phyloP scores from a whole-genome alignment of 2,888 invertebrate genomes.

The Dascillus cervinus region DNA sequence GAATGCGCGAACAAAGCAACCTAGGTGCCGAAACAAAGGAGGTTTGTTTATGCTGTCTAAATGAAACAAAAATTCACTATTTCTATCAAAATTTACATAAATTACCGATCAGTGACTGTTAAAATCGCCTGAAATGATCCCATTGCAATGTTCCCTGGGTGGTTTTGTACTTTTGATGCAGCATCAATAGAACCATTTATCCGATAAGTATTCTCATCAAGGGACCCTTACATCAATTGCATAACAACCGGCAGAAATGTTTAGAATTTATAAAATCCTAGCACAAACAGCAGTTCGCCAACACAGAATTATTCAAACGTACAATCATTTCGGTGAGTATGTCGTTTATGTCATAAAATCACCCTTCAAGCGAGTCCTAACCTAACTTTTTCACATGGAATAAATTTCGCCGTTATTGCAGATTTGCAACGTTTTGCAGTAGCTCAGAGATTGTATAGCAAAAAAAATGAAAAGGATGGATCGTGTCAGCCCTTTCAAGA shows the following conservation, averaged over 20 bases:
- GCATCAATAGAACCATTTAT: background rate
- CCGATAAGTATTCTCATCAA: background rate
- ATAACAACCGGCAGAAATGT: conserved; percentile 23
- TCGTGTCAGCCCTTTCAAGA: conserved; percentile 13
- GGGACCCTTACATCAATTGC: too few relatives aligned
- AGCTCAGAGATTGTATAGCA: conserved; percentile 16
- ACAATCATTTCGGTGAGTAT: conserved; percentile 14
- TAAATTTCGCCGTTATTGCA: conserved; percentile 5
- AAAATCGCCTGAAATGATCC: conserved; percentile 2
- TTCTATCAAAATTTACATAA: conserved; percentile 13
- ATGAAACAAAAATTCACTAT: conserved; percentile 14
- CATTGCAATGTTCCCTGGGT: conserved; percentile 7
- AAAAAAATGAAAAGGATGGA: conserved; percentile 9
- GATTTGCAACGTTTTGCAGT: conserved; percentile 7
- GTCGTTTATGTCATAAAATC: background rate
- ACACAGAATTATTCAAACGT: conserved; percentile 7
- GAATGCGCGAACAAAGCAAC: background rate
- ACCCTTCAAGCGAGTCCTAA: background rate
- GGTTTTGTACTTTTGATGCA: background rate
- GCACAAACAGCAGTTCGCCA: conserved; percentile 13
- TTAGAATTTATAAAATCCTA: conserved; percentile 17
- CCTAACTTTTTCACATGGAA: background rate
- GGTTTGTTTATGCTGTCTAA: conserved; percentile 13
- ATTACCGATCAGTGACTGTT: conserved; percentile 3
- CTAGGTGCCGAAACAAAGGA: conserved; percentile 5